Base-by-base conservation (phyloP, 2,113 vertebrate genomes). In the Peucedramus taeniatus region DNA sequence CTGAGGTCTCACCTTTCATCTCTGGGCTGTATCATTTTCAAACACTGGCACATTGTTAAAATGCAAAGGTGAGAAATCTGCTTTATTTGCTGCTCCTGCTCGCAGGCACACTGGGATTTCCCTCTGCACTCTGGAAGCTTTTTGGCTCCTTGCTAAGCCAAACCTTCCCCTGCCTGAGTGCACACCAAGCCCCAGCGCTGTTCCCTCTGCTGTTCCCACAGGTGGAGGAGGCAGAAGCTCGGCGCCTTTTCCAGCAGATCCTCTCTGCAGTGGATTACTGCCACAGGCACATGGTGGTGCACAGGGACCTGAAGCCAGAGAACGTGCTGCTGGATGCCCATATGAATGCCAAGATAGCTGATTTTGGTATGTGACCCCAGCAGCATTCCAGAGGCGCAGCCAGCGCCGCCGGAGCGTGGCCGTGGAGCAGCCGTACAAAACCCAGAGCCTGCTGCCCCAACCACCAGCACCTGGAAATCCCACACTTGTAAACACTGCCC, bases 271-370 rank as follows among this genome's bases (percentile, higher is more conserved):
- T 99, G 75, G 99, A 99, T 98, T 99, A 99, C 97, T 99, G 99
- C 95, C 99, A 99, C 95, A 97, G 99, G 92, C 99, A 99, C 94
- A 99, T 99, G 99, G 99, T 99, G 40, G 99, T 99, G 92, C 99
- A 99, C 97, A 98, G 99, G 93, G 99, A 99, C 98, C 98, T 99
- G 97, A 99, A 99, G 95, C 99, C 99, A 9, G 99, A 99, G 98
- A 99, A 99, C 19, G 99, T 99, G 65, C 97, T 99, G 77, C 97
- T 99, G 96, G 99, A 99, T 6, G 98, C 98, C 18, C 99, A 98
- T 97, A 99, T 99, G 98, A 99, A 99, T 35, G 99, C 99, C 80
- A 99, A 99, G 98, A 99, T 99, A 57, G 99, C 99, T 1, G 99
- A 99, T 98, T 99, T 99, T 78, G 99, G 99, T 99, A 98, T 37